Conservation (phyloP, 1,140 invertebrate species). For the Lutraria rhynchaena region DNA sequence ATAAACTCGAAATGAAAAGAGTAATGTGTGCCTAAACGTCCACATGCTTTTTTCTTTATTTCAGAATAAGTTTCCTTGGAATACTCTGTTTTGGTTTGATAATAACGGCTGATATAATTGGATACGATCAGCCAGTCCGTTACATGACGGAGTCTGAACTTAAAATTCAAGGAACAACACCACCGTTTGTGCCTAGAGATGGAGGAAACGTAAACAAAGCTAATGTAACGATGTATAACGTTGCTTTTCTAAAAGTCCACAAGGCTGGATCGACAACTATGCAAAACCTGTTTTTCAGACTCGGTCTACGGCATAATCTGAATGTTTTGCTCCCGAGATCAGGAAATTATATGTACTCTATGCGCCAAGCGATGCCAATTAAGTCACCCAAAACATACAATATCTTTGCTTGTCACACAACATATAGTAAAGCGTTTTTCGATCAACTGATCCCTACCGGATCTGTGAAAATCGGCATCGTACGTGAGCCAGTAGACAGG, state of each 20-base stretch:
- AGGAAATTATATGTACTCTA: slow-evolving; percentile 13
- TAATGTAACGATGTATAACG: too few species aligned
- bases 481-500: slow-evolving; percentile 64
- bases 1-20: too few species aligned
- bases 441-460: slow-evolving; percentile 56
- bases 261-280: slow-evolving; percentile 84
- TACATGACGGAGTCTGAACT: too few species aligned
- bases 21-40: too few species aligned
- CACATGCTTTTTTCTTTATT: too few species aligned
- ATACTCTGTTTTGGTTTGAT: too few species aligned
- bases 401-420: slow-evolving; percentile 52
- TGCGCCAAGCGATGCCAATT: background rate
- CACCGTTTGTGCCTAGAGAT: too few species aligned
- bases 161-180: too few species aligned
- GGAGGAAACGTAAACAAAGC: too few species aligned
- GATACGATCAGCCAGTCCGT: too few species aligned
- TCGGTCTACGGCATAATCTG: slow-evolving; percentile 83
- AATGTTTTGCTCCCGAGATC: slow-evolving; percentile 76
- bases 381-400: slow-evolving; percentile 22
- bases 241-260: slow-evolving; percentile 72
- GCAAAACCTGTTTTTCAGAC: slow-evolving; percentile 83
- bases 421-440: slow-evolving; percentile 55
- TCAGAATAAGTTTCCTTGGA: too few species aligned
- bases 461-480: slow-evolving; percentile 63
- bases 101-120: too few species aligned